Base-by-base conservation (phyloP, 1,140 invertebrate species). In the Pseudomyrmex gracilis region DNA sequence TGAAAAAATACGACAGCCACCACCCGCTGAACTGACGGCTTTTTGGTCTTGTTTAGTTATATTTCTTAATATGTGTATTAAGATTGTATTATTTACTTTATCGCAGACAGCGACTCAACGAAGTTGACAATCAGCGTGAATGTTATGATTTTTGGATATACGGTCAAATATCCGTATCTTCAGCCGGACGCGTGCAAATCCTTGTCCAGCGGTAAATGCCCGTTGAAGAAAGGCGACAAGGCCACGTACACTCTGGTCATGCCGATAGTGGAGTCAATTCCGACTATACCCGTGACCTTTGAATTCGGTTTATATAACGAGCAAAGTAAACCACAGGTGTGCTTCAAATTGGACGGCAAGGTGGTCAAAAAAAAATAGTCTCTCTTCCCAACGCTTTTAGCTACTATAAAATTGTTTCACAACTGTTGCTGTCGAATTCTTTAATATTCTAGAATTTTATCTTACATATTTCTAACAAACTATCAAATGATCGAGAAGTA, bases 241-340 rank as follows among this genome's bases (percentile, higher is more conserved):
- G 90, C 87, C 2, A 92, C 90, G 4, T 93, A 93, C 55, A 2
- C 17, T 2, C 43, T 93, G 2, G 51, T 13, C 0, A 91, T 94
- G 91, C 90, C 90, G 0, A 67, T 94, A 55, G 51, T 82, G 2
- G 34, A 73, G 10, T 0, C 0, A 0, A 93, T 90, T 49, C 93
- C 93, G 0, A 83, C 61, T 7, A 1, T n/a, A 1, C 0, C n/a
- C 0, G 0, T 91, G 43, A 85, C 13, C n/a, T 73, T 93, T 8
- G 71, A 90, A 55, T 86, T 93, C 7, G 24, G 70, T 2, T 60
- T 93, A 10, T 2, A 89, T 0, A 89, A 91, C 43, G 80, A 90
- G 0, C 43, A 83, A 0, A 24, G 80, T 0, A 70, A 88, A 0
- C 4, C 66, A 1, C 87, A 91, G 3, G 73, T 83, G 8, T 93